Percentiles rank a stretch among this genome's conserved stretches.
phyloP scores from a whole-genome alignment of 1,140 invertebrate species.

The Harpegnathos saltator region DNA sequence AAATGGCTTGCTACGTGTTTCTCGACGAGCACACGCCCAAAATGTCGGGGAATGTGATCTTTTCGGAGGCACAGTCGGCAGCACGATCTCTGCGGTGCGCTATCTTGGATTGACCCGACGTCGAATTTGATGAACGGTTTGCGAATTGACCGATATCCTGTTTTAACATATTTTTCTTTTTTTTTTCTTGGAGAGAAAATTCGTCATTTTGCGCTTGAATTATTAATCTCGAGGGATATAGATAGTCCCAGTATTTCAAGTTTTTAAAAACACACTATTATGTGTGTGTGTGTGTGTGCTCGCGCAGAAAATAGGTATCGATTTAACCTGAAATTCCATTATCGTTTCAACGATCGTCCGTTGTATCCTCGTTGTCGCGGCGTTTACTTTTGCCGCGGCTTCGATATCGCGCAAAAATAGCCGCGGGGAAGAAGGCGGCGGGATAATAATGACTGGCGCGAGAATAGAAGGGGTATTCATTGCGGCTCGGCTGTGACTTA shows the following conservation, averaged over 20 bases:
- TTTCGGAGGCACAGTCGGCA: too few relatives aligned
- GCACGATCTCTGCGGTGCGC: too few relatives aligned
- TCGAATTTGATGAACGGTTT: too few relatives aligned
- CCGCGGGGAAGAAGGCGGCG: not conserved
- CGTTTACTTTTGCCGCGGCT: not conserved
- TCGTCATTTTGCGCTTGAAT: not conserved
- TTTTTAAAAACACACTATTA: not conserved
- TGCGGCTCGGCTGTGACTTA: not conserved
- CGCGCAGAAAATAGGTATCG: not conserved
- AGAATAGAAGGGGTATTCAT: constrained; percentile 10
- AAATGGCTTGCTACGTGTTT: too few relatives aligned
- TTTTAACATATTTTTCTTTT: not conserved
- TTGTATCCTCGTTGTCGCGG: not conserved
- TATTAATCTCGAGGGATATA: not conserved
- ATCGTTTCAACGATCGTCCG: too few relatives aligned
- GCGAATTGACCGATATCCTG: too few relatives aligned
- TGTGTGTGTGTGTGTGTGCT: not conserved
- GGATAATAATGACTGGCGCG: not conserved
- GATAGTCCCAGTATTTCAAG: not conserved
- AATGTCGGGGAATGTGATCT: too few relatives aligned
- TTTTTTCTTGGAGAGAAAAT: not conserved
- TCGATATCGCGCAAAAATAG: not conserved
- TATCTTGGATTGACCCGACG: too few relatives aligned
- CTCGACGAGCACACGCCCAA: too few relatives aligned
- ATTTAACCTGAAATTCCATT: not conserved